Percentiles rank a stretch among this genome's conserved stretches.
phyloP scores from a whole-genome alignment of 1,140 invertebrate genomes.

The Tenebrio molitor region DNA sequence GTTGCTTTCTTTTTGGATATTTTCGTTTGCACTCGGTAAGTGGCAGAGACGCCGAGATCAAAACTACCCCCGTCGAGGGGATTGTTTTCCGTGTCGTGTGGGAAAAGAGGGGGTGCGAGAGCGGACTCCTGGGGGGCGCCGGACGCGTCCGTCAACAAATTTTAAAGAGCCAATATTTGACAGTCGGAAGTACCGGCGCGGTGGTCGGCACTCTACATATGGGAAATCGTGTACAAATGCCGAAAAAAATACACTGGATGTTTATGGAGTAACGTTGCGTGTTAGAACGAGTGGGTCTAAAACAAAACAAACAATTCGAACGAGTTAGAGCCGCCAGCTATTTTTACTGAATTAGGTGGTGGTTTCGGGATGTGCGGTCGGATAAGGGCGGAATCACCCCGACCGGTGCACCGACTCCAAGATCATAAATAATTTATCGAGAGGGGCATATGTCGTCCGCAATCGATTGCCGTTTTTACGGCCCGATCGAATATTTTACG shows the following conservation, averaged over 20 bases:
- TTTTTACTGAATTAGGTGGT: slow-evolving; percentile 2
- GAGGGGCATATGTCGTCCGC: neutral
- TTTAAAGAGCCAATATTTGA: neutral
- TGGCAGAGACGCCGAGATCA: slow-evolving; percentile 14
- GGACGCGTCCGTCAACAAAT: neutral
- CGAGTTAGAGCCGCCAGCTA: slow-evolving; percentile 5
- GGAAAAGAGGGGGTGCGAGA: neutral
- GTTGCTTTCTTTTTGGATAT: slow-evolving; percentile 57
- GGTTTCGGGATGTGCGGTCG: neutral
- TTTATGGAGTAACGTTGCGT: neutral
- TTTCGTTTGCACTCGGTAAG: slow-evolving; percentile 59
- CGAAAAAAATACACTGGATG: neutral
- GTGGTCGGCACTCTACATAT: too few relatives aligned
- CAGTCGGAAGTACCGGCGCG: too few relatives aligned
- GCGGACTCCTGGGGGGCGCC: slow-evolving; percentile 9
- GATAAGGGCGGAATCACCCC: neutral
- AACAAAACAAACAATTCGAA: neutral
- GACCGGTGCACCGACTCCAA: neutral
- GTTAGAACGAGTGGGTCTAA: slow-evolving; percentile 1
- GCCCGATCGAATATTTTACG: slow-evolving; percentile 13
- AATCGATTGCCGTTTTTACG: neutral
- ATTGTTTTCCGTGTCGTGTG: neutral
- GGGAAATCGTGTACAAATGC: neutral
- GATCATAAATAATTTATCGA: slow-evolving; percentile 18
- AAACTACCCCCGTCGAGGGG: neutral